Percentiles rank a stretch among this genome's conserved stretches.
Evolutionary conservation across 2,888 invertebrate genomes (phyloP).

Genomic region (Ptilodon capucinus): DNA sequence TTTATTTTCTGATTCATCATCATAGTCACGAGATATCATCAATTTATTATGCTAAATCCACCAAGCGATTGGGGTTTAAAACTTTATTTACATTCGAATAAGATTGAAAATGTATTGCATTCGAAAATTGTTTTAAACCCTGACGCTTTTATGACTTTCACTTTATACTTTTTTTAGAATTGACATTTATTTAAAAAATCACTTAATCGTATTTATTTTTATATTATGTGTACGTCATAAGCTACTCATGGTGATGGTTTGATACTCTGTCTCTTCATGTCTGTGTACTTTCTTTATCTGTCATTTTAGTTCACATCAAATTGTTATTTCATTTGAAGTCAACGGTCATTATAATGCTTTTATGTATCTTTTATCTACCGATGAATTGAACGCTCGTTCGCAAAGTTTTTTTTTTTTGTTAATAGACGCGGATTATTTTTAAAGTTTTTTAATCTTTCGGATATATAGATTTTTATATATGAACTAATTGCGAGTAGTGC

Average conservation of each 20-base stretch:
- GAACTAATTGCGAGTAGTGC: too few species aligned
- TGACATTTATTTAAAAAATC: conserved; percentile 18
- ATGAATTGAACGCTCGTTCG: neutral
- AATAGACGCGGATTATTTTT: too few species aligned
- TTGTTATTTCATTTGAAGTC: conserved; percentile 22
- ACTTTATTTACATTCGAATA: conserved; percentile 3
- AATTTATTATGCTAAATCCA: conserved; percentile 13
- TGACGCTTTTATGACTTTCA: conserved; percentile 12
- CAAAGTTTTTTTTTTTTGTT: too few species aligned
- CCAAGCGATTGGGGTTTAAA: conserved; percentile 23
- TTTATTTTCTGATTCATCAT: conserved; percentile 35
- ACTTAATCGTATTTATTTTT: conserved; percentile 18
- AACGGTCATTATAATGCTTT: conserved; percentile 13
- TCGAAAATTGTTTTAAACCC: conserved; percentile 16
- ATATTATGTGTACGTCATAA: conserved; percentile 36
- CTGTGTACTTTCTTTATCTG: conserved; percentile 45
- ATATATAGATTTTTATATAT: too few species aligned
- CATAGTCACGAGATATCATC: conserved; percentile 22
- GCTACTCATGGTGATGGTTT: conserved; percentile 79
- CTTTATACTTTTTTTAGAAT: conserved; percentile 17
- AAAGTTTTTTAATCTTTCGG: too few species aligned
- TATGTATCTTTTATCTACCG: conserved; percentile 6
- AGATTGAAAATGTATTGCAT: conserved; percentile 3
- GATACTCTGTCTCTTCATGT: conserved; percentile 65
- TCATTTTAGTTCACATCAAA: conserved; percentile 25